A percentile compares a stretch with the other conserved stretches of the same genome.
Evolutionary conservation across 2,888 invertebrate species (phyloP).

Genomic region (Pristionchus exspectatus): DNA sequence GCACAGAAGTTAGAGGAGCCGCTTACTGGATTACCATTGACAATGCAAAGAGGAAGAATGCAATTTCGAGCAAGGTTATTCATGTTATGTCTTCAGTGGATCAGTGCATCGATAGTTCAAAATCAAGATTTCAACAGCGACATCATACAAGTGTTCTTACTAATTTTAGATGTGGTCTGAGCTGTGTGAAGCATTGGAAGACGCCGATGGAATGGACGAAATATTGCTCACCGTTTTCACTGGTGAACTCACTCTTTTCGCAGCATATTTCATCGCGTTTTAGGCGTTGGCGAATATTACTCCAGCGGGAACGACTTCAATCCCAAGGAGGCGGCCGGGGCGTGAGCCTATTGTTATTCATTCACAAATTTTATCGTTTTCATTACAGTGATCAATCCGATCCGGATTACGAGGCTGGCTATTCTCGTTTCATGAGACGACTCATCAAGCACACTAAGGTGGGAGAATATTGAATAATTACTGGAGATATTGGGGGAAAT

Average conservation of each 20-base stretch:
- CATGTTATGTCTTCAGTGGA: too few relatives aligned
- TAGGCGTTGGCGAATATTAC: constrained; percentile 38
- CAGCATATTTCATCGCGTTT: not conserved
- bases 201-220: constrained; percentile 19
- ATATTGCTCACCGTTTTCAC: constrained; percentile 48
- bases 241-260: not conserved
- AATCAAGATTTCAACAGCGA: not conserved
- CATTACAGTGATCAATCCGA: constrained; percentile 18
- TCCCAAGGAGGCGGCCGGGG: not conserved
- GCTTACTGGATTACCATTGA: constrained; percentile 41
- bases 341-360: not conserved
- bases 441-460: constrained; percentile 47
- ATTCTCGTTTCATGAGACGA: constrained; percentile 33
- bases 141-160: not conserved
- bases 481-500: too few relatives aligned
- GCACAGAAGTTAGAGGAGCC: not conserved
- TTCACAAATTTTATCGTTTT: not conserved
- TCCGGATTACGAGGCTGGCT: constrained; percentile 39
- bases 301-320: constrained; percentile 51
- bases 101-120: too few relatives aligned
- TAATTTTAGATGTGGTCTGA: constrained; percentile 47
- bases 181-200: constrained; percentile 41
- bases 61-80: constrained; percentile 24
- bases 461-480: too few relatives aligned
- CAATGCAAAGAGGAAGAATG: constrained; percentile 45